Base-by-base conservation (phyloP, 2,113 vertebrate genomes). In the Columbina picui region DNA sequence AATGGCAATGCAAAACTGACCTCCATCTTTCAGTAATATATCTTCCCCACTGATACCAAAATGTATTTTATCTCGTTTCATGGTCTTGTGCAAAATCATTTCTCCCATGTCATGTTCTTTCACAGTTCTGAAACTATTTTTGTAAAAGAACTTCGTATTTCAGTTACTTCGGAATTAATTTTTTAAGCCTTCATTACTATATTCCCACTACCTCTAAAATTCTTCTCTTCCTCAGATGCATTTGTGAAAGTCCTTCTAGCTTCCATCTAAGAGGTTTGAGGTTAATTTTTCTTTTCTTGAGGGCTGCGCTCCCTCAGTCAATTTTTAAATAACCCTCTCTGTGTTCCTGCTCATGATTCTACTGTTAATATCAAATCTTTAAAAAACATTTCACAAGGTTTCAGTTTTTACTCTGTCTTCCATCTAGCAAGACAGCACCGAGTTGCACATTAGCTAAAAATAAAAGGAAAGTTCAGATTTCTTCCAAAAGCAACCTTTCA, bases 81-180 rank as follows among this genome's bases (percentile, higher is more conserved):
- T 13, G 63, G 73, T 65, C 85, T 65, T 65, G n/a, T 49, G 53
- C 27, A 84, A 78, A 82, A 34, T 89, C 17, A 75, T 71, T 76
- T 91, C 55, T 93, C 63, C 13, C 32, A 29, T 20, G 56, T 70
- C 55, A 73, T 36, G 47, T 41, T 80, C 84, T 83, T 90, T 29
- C 55, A 79, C 0, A 1, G 47, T 88, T 84, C 71, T 74, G 45
- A 53, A 93, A 69, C 63, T 89, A 87, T 87, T 96, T 93, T 49
- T 90, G 77, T 81, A 89, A 38, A 6, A 78, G 29, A 91, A 73
- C 43, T 84, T 27, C n/a, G 22, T 64, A 77, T 86, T 94, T 89
- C 41, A 43, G 73, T 81, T 85, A 94, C 95, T 93, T 71, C 39
- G 38, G 67, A 93, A 96, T 94, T 87, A 93, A 82, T 57, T 86